These are phyloP conservation scores for Hyperoplus lanceolatus DNA, from an alignment of 2,797 vertebrate species.

Conservation along the genomic window DNA sequence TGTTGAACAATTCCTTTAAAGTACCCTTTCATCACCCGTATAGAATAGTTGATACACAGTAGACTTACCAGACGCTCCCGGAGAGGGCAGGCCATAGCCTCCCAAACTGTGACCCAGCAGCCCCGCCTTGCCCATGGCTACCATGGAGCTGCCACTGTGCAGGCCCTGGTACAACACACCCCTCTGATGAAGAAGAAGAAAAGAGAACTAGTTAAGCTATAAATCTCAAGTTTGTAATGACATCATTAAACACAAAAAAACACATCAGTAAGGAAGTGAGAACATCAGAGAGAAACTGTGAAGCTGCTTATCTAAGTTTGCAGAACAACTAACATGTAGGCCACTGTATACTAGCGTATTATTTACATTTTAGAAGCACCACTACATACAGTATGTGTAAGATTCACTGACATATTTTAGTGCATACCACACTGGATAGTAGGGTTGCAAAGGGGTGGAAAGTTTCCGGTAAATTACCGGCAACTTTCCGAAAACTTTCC, in stretches of 20 bases:
- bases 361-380: neutral
- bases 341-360: too few relatives aligned
- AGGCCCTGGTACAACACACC: conserved; percentile 87
- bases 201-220: neutral
- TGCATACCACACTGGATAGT: neutral
- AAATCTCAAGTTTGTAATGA: neutral
- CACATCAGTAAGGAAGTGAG: too few relatives aligned
- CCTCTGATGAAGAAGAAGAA: conserved; percentile 83
- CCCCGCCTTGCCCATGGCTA: conserved; percentile 84
- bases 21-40: neutral
- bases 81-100: conserved; percentile 83
- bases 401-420: conserved; percentile 4
- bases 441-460: neutral
- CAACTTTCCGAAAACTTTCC: too few relatives aligned
- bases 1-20: neutral
- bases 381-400: neutral
- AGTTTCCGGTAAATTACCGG: too few relatives aligned
- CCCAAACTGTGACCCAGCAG: conserved; percentile 83
- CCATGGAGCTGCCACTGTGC: conserved; percentile 85
- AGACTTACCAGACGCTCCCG: conserved; percentile 84
- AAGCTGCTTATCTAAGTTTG: too few relatives aligned
- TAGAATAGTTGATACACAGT: neutral
- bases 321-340: too few relatives aligned
- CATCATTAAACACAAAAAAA: neutral
- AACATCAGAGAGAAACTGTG: too few relatives aligned